phyloP scores from a whole-genome alignment of 2,888 invertebrate species.

The Aleiodes leptofemur region DNA sequence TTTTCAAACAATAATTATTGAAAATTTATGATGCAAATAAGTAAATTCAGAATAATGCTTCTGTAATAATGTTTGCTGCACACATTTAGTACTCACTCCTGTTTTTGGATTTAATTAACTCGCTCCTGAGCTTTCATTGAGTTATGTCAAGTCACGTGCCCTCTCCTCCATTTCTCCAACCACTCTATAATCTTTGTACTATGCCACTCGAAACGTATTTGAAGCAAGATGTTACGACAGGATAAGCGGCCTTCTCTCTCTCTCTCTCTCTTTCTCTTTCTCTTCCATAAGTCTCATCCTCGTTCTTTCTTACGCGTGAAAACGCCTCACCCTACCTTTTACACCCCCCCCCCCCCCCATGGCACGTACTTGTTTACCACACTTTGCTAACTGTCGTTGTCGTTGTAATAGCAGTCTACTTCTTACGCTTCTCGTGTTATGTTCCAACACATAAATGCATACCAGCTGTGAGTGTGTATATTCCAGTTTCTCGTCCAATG shows the following conservation, averaged over 20 bases:
- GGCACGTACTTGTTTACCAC: conserved; percentile 34
- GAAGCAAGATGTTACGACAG: conserved; percentile 55
- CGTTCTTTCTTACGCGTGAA: conserved; percentile 45
- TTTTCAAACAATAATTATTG: no score
- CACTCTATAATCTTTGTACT: conserved; percentile 65
- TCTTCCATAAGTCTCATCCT: conserved; percentile 39
- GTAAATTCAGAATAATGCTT: no score
- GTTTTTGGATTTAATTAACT: conserved; percentile 66
- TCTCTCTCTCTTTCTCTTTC: conserved; percentile 6
- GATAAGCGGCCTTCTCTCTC: conserved; percentile 49
- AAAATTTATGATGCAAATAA: no score
- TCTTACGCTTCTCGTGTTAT: conserved; percentile 37
- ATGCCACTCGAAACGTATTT: conserved; percentile 64
- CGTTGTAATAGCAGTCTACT: conserved; percentile 20
- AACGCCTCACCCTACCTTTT: conserved; percentile 27
- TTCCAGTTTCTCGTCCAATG: conserved; percentile 39
- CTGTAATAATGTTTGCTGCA: conserved; percentile 6
- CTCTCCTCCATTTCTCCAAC: conserved; percentile 46
- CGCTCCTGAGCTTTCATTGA: conserved; percentile 65
- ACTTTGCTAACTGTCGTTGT: conserved; percentile 39
- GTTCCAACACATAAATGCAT: conserved; percentile 27
- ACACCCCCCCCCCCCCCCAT: conserved; percentile 7
- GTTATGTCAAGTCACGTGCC: conserved; percentile 67
- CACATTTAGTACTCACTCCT: background rate
- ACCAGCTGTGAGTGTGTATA: conserved; percentile 37